Base-by-base conservation (phyloP, 2,888 invertebrate species). In the Cataglyphis altisquamis region DNA sequence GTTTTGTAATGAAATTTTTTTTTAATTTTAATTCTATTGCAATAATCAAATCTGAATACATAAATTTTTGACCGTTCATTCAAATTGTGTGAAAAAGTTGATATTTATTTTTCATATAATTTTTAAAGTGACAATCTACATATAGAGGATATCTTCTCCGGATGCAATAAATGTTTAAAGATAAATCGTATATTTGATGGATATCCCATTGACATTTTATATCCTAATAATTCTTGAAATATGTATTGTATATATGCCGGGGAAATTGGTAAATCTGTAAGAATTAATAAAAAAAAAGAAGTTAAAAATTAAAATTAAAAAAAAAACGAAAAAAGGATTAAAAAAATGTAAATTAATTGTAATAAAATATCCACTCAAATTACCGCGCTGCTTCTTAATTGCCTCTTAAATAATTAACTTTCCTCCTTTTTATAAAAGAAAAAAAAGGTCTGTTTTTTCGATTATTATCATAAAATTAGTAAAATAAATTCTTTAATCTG, bases 401-500 rank as follows among this genome's bases (percentile, higher is more conserved):
- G 25, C 25, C 25, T 25, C 25, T 25, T 25, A 25, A 25, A 25
- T 25, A 25, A 25, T 25, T 25, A 25, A 25, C 1, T 25, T 25
- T 25, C 25, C 25, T 25, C 25, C 25, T 25, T 25, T 25, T 25
- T 1, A 1, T 25, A 25, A 25, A 25, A 25, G 25, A 25, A 32
- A 3, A 32, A 32, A 32, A 32, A 32, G 6, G 6, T 6, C 5
- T 32, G 32, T 6, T 32, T 32, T 4, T 32, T 6, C 4, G 25
- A 25, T 25, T 0, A 32, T 32, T 32, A 32, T 5, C 57, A 36
- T 45, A 48, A 45, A 15, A 67, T 41, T 63, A 55, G 41, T 32
- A 39, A 70, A 80, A 12, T 48, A 48, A 70, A 80, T 70, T 80
- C 57, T 70, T 70, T 32, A 60, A 60, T 68, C 41, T 10, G 41